Evolutionary conservation across 2,113 vertebrate species (phyloP).

Genomic region (Cettia cetti): DNA sequence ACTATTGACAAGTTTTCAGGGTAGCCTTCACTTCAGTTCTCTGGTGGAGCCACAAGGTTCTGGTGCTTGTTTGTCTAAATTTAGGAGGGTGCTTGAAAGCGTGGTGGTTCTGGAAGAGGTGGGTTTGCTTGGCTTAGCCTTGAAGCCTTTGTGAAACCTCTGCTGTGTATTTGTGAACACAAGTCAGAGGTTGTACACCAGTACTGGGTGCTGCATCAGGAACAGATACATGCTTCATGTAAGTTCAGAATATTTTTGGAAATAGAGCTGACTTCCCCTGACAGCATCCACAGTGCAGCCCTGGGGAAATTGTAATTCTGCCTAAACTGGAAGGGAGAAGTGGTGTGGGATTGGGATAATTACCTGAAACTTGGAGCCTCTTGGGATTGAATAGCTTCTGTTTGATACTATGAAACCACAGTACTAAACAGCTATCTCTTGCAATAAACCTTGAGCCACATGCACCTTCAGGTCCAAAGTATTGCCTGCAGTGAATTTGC

Average conservation of each 20-base stretch:
- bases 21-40: not conserved
- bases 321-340: not conserved
- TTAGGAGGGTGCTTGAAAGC: not conserved
- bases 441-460: not conserved
- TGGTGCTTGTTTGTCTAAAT: not conserved
- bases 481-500: not conserved
- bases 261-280: not conserved
- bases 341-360: not conserved
- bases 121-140: not conserved
- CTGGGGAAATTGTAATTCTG: not conserved
- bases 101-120: not conserved
- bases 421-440: not conserved
- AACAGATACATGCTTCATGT: fast-evolving
- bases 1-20: fast-evolving
- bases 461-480: not conserved
- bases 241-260: not conserved
- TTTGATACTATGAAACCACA: not conserved
- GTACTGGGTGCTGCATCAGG: not conserved
- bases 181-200: no score
- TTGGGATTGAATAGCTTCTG: not conserved
- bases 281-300: not conserved
- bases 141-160: not conserved
- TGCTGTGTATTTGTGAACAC: fast-evolving
- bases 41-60: not conserved
- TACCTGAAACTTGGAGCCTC: not conserved